Evolutionary conservation across 2,888 invertebrate genomes (phyloP), one percentile per base, ranked within the genome.

Genomic region (Myathropa florea): DNA sequence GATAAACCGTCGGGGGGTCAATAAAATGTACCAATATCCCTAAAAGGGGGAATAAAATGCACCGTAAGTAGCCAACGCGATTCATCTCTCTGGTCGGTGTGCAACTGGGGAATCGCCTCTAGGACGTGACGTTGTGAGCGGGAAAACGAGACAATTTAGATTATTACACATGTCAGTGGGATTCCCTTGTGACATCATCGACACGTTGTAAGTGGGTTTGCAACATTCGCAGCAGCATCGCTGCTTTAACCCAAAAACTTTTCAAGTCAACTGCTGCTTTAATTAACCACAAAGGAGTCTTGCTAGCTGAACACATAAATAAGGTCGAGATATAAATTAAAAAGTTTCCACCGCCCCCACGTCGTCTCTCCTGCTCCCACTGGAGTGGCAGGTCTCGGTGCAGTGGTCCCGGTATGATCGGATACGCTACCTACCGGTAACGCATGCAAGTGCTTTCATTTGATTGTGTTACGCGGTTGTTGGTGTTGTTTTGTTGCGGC

Each of bases 1-100:
- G 73, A 85, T 85, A 82, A 85, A 85, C 77, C 64, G 73, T 36
- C 60, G 59, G 63, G 64, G 63, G 70, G 75, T 83, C 86, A 71
- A 86, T 86, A 86, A 83, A 86, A 86, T 78, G 39, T 83, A 46
- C 78, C 86, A 86, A 86, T 86, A 86, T 83, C 70, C 75, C 79
- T 83, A 86, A 83, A 86, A 83, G 83, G 83, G 71, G 6, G 75
- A 83, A 83, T 86, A 86, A 86, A 86, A 73, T 83, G 73, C 75
- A 71, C 30, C 61, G 28, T 59, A 75, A 46, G 67, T 55, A 63
- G 59, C 57, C 39, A 21, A 18, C 28, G 24, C 36, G 67, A 39
- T 21, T 18, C 14, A 2, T 28, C 7, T 1, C 21, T 30, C 26
- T 23, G n/a, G 59, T 46, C 60, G 36, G 71, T 77, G 33, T 76